Evolutionary conservation across 1,140 invertebrate genomes (phyloP), one percentile per base, ranked within the genome.

Genomic region (Brachionus paranguensis): DNA sequence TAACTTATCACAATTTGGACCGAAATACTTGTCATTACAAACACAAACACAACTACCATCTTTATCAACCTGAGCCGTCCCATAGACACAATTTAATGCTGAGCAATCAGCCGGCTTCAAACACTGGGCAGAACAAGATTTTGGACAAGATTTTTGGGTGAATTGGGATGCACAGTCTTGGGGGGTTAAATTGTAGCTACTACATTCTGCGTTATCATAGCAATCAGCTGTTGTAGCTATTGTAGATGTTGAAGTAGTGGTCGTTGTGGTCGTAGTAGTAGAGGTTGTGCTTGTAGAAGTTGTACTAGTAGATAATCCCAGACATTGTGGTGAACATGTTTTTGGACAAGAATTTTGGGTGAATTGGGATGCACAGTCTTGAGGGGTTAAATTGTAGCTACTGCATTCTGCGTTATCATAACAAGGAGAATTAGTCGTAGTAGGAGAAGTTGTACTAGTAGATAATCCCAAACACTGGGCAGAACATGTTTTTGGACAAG

Each of bases 11-110:
- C 68, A 72, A 17, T 43, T 17, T 4, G 68, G 11, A 5, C 68
- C 68, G 17, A 37, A 72, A 72, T 72, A 72, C 11, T 41, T 41
- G 6, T 72, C 68, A 72, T 72, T 72, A 72, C 68, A 72, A n/a
- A 45, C 33, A 10, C 68, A 72, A 2, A 72, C 33, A 72, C 68
- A 72, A 41, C n/a, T 41, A 7, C 68, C 68, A 43, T 41, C n/a
- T 8, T 5, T n/a, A 72, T 43, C 17, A 20, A 72, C 2, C 43
- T 72, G 68, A 72, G 17, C 37, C 12, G 41, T 12, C 17, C 68
- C 68, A 20, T 41, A 72, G 7, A 72, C 29, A 72, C 68, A 72
- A 43, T 72, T 72, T 20, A 72, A 41, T 20, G 1, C 33, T 43
- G 29, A 20, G n/a, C 68, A 72, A 72, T 14, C 43, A 43, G 29